Evolutionary conservation across 2,888 invertebrate genomes (phyloP).

Genomic region (Pollenia angustigena): DNA sequence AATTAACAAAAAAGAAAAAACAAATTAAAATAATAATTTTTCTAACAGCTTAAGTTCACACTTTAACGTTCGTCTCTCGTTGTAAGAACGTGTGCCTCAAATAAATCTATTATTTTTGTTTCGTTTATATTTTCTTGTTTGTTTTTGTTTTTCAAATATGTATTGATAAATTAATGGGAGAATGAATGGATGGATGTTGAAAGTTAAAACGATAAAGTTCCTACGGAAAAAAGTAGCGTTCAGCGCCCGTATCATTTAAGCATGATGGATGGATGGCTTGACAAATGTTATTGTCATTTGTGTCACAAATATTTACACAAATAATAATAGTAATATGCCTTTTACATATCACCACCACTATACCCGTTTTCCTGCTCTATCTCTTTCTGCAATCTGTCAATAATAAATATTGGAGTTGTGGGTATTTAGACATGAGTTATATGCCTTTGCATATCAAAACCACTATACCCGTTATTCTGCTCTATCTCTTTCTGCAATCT

Average conservation of each 20-base stretch:
- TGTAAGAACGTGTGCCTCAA: slow-evolving; percentile 32
- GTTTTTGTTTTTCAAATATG: slow-evolving; percentile 12
- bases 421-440: too few species aligned
- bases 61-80: not conserved
- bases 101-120: slow-evolving; percentile 15
- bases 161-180: slow-evolving; percentile 3
- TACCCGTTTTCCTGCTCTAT: not conserved
- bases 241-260: slow-evolving; percentile 14
- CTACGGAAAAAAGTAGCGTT: not conserved
- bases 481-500: not conserved
- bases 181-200: not conserved
- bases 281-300: slow-evolving; percentile 38
- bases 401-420: not conserved
- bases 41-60: slow-evolving; percentile 24
- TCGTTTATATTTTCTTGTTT: not conserved
- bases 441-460: not conserved
- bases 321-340: not conserved
- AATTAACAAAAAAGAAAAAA: not conserved
- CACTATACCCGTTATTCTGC: not conserved
- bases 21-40: not conserved
- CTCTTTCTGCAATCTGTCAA: not conserved
- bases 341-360: not conserved
- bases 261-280: slow-evolving; percentile 55
- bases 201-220: slow-evolving; percentile 8
- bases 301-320: slow-evolving; percentile 44